phyloP scores from a whole-genome alignment of 2,113 vertebrate genomes.

The Alligator mississippiensis region DNA sequence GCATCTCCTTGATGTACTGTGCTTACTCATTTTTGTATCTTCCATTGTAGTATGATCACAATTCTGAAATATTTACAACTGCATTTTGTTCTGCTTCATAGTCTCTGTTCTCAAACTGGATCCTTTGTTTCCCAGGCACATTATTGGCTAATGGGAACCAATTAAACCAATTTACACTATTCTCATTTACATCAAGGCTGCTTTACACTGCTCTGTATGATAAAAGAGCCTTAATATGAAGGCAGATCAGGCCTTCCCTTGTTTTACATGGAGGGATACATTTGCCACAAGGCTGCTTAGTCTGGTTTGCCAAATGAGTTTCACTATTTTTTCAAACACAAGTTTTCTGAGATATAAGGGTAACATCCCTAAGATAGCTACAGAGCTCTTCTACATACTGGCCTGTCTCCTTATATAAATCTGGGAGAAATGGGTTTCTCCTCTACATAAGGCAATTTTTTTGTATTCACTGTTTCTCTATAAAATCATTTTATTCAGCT shows the following conservation, averaged over 20 bases:
- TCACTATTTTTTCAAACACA: neutral
- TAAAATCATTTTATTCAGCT: neutral
- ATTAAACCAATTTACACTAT: too few relatives aligned
- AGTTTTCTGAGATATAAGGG: neutral
- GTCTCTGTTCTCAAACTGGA: neutral
- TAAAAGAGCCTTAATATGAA: neutral
- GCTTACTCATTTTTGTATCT: too few relatives aligned
- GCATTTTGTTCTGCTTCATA: neutral
- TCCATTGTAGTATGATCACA: too few relatives aligned
- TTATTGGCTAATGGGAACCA: neutral
- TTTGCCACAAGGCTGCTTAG: neutral
- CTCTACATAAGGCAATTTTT: constrained; percentile 9
- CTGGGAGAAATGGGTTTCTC: neutral
- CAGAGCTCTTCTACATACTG: neutral
- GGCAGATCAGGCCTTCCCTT: neutral
- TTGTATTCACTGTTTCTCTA: constrained; percentile 13
- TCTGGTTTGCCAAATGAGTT: neutral
- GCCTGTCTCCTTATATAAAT: neutral
- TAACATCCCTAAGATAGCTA: neutral
- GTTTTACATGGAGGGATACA: neutral
- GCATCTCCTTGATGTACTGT: neutral
- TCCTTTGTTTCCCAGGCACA: neutral
- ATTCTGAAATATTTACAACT: neutral
- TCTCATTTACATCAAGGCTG: neutral
- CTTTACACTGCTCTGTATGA: neutral